Evolutionary conservation across 2,113 vertebrate genomes (phyloP), one percentile per base, ranked within the genome.

Genomic region (Bos taurus): DNA sequence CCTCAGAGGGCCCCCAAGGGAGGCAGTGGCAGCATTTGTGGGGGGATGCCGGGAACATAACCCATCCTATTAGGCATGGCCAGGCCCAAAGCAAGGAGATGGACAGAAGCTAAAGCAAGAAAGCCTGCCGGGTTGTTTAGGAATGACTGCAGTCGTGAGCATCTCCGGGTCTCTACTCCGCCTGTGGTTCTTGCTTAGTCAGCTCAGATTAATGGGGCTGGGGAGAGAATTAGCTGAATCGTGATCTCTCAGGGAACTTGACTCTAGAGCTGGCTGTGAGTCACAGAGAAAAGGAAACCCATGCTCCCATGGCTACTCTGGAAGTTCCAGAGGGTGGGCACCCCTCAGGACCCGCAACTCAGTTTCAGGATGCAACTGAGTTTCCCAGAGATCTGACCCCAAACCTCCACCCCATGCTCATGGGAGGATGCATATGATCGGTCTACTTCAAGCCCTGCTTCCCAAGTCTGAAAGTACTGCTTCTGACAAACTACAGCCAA

Each of bases 211-310:
- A 98, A 98, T 98, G 96, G 97, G 59, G 94, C 98, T 23, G 8
- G 80, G 52, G 94, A 97, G 46, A 95, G 90, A 98, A 97, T 97
- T 95, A 97, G 98, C 98, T 98, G 98, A 98, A 98, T 98, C 57
- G 97, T 92, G 97, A 97, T 98, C 96, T 92, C 91, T 96, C 56
- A 50, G 85, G 81, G 78, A 98, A 95, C 94, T 95, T 95, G 85
- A 96, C 84, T 91, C 5, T 5, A 90, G 91, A 97, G 90, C 87
- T 93, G 92, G 56, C 90, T 57, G 64, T 98, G 98, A 98, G 96
- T 98, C 98, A 98, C 93, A 88, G 86, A 86, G 59, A 92, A 91
- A 94, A 97, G 74, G 94, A 84, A 96, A 92, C 90, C 90, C 67
- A 43, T 95, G 92, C 89, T 83, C 46, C 93, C 93, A 30, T 10